phyloP scores from a whole-genome alignment of 2,888 invertebrate genomes.

The Strigamia maritima region DNA sequence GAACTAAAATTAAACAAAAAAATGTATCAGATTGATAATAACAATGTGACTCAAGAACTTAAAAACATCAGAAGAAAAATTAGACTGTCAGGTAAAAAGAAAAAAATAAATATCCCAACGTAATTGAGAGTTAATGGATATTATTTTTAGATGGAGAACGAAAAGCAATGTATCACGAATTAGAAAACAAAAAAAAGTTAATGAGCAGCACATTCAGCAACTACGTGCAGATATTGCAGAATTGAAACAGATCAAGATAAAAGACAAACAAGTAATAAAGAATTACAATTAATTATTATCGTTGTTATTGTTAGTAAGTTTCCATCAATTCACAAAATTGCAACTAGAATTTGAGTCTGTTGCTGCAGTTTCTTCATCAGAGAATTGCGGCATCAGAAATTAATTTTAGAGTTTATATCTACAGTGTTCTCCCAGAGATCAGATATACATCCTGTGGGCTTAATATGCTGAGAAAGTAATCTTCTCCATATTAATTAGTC shows the following conservation, averaged over 20 bases:
- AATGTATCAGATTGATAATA: background rate
- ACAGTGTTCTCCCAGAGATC: too few species aligned
- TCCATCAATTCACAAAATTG: background rate
- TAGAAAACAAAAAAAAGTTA: slow-evolving; percentile 28
- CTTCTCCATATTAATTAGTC: too few species aligned
- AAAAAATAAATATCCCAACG: background rate
- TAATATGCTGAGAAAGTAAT: too few species aligned
- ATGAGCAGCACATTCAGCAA: slow-evolving; percentile 31
- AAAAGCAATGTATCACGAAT: slow-evolving; percentile 33
- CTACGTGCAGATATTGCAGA: slow-evolving; percentile 3
- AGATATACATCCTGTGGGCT: too few species aligned
- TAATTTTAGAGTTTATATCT: background rate
- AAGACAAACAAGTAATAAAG: slow-evolving; percentile 24
- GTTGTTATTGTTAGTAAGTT: too few species aligned
- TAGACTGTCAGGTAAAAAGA: background rate
- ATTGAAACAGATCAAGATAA: background rate
- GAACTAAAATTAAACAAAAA: background rate
- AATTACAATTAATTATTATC: too few species aligned
- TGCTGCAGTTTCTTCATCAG: background rate
- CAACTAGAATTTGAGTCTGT: background rate
- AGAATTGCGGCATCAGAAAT: background rate
- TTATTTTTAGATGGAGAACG: slow-evolving; percentile 12
- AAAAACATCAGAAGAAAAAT: background rate
- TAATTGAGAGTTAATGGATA: background rate
- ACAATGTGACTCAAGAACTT: background rate